These are phyloP conservation scores for Scaptomyza cyrtandrae DNA, from an alignment of 2,888 invertebrate species.

Conservation along the genomic window DNA sequence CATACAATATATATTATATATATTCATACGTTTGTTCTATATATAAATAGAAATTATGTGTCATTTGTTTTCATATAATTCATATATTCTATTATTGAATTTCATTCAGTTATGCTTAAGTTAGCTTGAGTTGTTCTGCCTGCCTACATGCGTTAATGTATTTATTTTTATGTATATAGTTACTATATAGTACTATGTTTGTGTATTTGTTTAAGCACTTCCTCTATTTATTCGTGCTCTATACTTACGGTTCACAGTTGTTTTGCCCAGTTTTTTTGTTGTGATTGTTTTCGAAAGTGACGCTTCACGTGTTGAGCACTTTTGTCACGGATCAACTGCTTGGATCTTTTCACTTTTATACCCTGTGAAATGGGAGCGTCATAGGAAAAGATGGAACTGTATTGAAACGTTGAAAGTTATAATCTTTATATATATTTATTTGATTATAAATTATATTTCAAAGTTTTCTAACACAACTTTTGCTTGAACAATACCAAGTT, in stretches of 20 bases:
- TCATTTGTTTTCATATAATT: neutral
- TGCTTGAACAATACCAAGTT: no score
- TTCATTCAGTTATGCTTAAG: neutral
- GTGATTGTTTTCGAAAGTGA: constrained; percentile 59
- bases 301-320: constrained; percentile 62
- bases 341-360: constrained; percentile 22
- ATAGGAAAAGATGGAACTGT: neutral
- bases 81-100: constrained; percentile 10
- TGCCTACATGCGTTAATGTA: neutral
- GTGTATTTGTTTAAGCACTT: constrained; percentile 40
- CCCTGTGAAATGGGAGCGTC: neutral
- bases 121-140: neutral
- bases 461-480: no score
- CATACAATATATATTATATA: neutral
- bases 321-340: constrained; percentile 75
- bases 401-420: no score
- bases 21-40: constrained; percentile 15
- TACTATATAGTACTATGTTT: neutral
- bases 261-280: constrained; percentile 25
- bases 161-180: constrained; percentile 1
- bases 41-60: constrained; percentile 26
- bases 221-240: constrained; percentile 45
- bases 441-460: no score
- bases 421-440: no score
- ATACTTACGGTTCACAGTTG: constrained; percentile 6